phyloP scores from a whole-genome alignment of 2,797 vertebrate genomes.

The Tympanoctomys barrerae region DNA sequence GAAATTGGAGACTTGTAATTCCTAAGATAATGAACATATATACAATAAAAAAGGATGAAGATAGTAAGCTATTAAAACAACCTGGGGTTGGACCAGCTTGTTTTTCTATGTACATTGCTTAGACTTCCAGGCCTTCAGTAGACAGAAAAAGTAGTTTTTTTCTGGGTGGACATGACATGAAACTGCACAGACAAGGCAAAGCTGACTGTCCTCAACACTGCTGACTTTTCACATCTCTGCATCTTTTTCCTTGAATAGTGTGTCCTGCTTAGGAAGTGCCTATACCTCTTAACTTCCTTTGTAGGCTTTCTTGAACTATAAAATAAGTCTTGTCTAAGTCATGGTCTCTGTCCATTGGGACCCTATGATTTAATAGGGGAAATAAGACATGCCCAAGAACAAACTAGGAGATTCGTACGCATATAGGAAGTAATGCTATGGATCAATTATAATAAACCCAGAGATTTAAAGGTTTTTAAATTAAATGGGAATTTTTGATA shows the following conservation, averaged over 20 bases:
- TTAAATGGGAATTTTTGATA: constrained; percentile 69
- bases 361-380: background rate
- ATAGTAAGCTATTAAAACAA: background rate
- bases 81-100: background rate
- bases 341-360: background rate
- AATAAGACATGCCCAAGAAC: constrained; percentile 34
- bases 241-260: background rate
- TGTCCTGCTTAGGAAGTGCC: background rate
- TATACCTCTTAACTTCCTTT: background rate
- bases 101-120: background rate
- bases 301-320: background rate
- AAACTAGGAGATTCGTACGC: background rate
- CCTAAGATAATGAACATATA: background rate
- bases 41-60: background rate
- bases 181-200: background rate
- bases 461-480: constrained; percentile 66
- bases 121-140: background rate
- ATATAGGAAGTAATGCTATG: background rate
- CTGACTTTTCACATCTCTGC: background rate
- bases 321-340: background rate
- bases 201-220: background rate
- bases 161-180: background rate
- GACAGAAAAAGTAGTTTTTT: background rate
- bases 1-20: constrained; percentile 38
- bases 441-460: constrained; percentile 42